A percentile compares a stretch with the other conserved stretches of the same genome.
Conservation (phyloP, 1,140 invertebrate genomes). For the Drosophila carrolli region DNA sequence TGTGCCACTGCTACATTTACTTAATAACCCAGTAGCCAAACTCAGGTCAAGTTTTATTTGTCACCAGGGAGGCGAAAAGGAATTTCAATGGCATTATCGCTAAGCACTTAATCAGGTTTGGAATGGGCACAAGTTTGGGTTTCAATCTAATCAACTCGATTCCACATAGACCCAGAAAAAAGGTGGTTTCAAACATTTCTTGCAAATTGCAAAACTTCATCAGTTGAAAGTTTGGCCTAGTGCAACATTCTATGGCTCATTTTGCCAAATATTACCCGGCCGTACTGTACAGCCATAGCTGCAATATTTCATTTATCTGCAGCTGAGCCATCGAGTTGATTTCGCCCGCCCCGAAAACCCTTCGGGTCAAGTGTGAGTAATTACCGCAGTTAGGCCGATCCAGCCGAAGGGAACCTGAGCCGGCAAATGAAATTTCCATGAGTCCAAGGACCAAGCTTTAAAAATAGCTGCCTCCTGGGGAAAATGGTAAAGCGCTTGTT, state of each 20-base stretch:
- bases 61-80: slow-evolving; percentile 18
- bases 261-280: neutral
- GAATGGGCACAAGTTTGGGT: slow-evolving; percentile 5
- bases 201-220: slow-evolving; percentile 36
- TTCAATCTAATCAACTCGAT: slow-evolving; percentile 42
- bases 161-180: slow-evolving; percentile 8
- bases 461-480: slow-evolving; percentile 61
- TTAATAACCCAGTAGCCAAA: slow-evolving; percentile 58
- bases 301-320: slow-evolving; percentile 49
- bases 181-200: neutral
- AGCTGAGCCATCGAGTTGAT: slow-evolving; percentile 32
- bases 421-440: slow-evolving; percentile 58
- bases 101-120: slow-evolving; percentile 31
- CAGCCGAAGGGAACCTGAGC: slow-evolving; percentile 43
- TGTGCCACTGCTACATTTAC: slow-evolving; percentile 68
- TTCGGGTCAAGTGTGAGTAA: slow-evolving; percentile 77
- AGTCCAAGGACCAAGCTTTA: slow-evolving; percentile 43
- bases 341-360: slow-evolving; percentile 14
- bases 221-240: slow-evolving; percentile 12
- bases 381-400: slow-evolving; percentile 65
- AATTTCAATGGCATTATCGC: slow-evolving; percentile 15
- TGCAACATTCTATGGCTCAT: neutral
- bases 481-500: slow-evolving; percentile 22
- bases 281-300: neutral
- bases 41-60: slow-evolving; percentile 55